Evolutionary conservation across 2,888 invertebrate genomes (phyloP), one percentile per base, ranked within the genome.

Genomic region (Aromia moschata): DNA sequence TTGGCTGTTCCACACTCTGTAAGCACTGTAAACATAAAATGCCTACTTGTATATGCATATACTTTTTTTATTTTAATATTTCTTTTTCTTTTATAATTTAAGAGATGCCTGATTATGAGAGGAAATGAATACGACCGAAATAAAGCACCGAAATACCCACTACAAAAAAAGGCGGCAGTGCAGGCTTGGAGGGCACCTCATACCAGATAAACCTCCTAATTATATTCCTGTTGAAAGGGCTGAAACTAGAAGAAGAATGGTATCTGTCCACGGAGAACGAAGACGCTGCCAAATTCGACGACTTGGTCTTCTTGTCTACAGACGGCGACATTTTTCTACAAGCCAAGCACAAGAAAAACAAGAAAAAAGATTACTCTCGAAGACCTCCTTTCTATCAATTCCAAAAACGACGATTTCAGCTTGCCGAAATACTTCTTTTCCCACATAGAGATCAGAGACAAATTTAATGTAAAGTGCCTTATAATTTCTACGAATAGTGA

Each of bases 371-470:
- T 44, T 4, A 30, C 16, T 12, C 20, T 20, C 9, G 37, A 47
- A 9, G 47, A 36, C 11, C 17, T 47, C 2, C 7, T 47, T 15
- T 47, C 47, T 11, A 11, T 12, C 11, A 20, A 11, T 4, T 2
- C 18, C 18, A 37, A 36, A 9, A 11, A n/a, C 5, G 31, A 45
- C 9, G 11, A 33, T 11, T 47, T 47, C 20, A 18, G 47, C 12
- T n/a, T 47, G 14, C 36, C 47, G 0, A 47, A 36, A 18, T 47
- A 47, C 12, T 47, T 37, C 5, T 17, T 37, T 5, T 47, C 47
- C 0, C 37, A 36, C 37, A 16, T 33, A 16, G 12, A 47, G 18
- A 3, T 33, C 33, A 5, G 14, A 17, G 14, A 25, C 17, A 44
- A 11, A 14, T 44, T 12, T 14, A 44, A 44, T 7, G 2, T 44